Base-by-base conservation (phyloP, 2,888 invertebrate genomes). In the Eilema caniola region DNA sequence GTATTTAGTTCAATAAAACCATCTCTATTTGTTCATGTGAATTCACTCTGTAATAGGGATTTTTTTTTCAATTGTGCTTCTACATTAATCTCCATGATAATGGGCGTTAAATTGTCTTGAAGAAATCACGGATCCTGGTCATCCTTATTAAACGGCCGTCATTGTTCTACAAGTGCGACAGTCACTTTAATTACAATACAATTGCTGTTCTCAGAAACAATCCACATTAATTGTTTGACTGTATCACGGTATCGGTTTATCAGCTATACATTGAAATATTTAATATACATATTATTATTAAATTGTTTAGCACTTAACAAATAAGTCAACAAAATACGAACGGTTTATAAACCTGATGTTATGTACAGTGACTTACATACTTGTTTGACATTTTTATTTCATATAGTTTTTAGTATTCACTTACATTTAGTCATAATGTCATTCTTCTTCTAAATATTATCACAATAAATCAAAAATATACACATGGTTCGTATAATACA, bases 71-170 rank as follows among this genome's bases (percentile, higher is more conserved):
- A 62, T 24, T 41, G 37, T 62, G 31, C 7, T 57, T 20, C 10
- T 20, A 10, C 2, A 47, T 47, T 47, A 47, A 47, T 53, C n/a
- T 7, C 61, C 68, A 69, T 77, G 71, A 71, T 67, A 56, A 62
- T 65, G 72, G 66, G 72, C 72, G n/a, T n/a, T n/a, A 20, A 62
- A 72, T 65, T 72, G 59, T 53, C 67, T 69, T 60, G 67, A 69
- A 28, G 78, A 74, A 78, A 76, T 81, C 76, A 78, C 64, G 20
- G 71, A 72, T 80, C 80, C 80, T 76, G 72, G 63, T 63, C 47
- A 41, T 67, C 37, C 57, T 65, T 20, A 33, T 67, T 57, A 70
- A 67, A 7, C 14, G 11, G 62, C 70, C 69, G 71, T 62, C 67
- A 74, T 74, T 67, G 60, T 69, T 66, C 72, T 75, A 66, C 10